Percentiles rank a stretch among this genome's conserved stretches.
Evolutionary conservation across 2,113 vertebrate genomes (phyloP).

Genomic region (Antigone vipio): DNA sequence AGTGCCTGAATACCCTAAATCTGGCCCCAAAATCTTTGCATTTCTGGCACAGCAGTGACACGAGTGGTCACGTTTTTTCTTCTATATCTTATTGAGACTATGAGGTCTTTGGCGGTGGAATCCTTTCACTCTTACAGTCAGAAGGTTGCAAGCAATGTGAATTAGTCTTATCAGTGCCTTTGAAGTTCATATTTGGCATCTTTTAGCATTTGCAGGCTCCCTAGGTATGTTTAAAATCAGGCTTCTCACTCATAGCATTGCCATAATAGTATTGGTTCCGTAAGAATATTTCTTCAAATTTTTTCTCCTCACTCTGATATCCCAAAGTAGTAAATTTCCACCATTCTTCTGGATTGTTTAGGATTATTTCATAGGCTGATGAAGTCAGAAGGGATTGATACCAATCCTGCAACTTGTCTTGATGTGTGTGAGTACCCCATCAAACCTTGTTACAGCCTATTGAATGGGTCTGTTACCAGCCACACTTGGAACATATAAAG

Average conservation of each 20-base stretch:
- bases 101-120: background rate
- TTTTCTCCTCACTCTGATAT: background rate
- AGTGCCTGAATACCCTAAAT: background rate
- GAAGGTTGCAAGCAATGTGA: background rate
- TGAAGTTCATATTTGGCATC: background rate
- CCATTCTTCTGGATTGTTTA: background rate
- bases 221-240: background rate
- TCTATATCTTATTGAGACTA: background rate
- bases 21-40: background rate
- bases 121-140: background rate
- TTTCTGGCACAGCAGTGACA: background rate
- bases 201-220: background rate
- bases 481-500: background rate
- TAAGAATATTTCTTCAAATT: background rate
- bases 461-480: background rate
- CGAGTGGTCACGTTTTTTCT: background rate
- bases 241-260: background rate
- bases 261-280: background rate
- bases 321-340: background rate
- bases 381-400: background rate
- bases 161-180: background rate
- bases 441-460: background rate
- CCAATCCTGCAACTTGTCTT: background rate
- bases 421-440: fast-evolving
- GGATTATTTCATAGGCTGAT: background rate